phyloP scores from a whole-genome alignment of 2,797 vertebrate genomes.

The Sus cebifrons region DNA sequence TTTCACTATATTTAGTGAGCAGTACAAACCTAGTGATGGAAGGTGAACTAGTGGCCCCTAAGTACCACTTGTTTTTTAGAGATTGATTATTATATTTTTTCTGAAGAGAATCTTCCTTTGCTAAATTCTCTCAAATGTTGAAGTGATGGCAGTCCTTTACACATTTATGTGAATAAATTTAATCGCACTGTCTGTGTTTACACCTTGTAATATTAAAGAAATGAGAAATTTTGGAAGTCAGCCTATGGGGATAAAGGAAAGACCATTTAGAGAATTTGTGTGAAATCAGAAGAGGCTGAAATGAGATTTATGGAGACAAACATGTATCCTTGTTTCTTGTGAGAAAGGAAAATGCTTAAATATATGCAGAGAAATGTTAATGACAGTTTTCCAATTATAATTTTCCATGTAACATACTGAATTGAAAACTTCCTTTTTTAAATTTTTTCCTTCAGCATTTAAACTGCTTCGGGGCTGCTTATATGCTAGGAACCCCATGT shows the following conservation, averaged over 20 bases:
- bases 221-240: background rate
- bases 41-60: background rate
- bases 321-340: background rate
- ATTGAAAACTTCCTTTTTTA: constrained; percentile 28
- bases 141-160: background rate
- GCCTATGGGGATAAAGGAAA: background rate
- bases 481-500: background rate
- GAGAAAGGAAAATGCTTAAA: background rate
- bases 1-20: constrained; percentile 3
- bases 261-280: background rate
- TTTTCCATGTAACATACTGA: background rate
- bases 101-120: background rate
- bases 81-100: background rate
- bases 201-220: constrained; percentile 8
- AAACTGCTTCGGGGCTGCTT: background rate
- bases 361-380: background rate
- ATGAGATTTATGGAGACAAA: background rate
- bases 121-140: constrained; percentile 13
- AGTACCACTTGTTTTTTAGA: background rate
- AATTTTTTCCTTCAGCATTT: background rate
- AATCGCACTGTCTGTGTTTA: background rate
- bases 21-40: background rate
- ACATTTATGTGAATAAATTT: background rate
- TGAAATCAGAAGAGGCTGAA: background rate
- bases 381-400: background rate